These are phyloP conservation scores for Larimichthys polyactis DNA, from an alignment of 2,113 vertebrate genomes.

Conservation along the genomic window DNA sequence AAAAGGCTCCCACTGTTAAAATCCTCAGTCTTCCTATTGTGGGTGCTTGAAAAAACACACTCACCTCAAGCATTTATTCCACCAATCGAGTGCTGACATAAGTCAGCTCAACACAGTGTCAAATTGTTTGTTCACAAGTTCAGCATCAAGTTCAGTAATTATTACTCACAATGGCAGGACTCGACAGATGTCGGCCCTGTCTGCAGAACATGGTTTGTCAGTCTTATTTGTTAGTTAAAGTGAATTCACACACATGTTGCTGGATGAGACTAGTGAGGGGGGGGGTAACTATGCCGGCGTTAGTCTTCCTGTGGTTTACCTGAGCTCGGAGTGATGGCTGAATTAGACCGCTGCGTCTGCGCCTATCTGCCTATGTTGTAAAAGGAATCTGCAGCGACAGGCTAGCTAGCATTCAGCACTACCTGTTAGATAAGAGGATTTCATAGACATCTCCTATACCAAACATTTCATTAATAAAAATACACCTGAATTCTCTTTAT, in stretches of 20 bases:
- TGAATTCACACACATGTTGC: conserved; percentile 61
- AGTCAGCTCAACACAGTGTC: conserved; percentile 77
- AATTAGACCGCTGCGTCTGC: conserved; percentile 60
- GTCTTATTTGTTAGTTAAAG: conserved; percentile 58
- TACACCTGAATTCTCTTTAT: conserved; percentile 84
- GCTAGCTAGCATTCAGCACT: conserved; percentile 72
- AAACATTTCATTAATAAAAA: conserved; percentile 81
- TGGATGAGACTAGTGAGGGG: conserved; percentile 44
- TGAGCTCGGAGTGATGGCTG: conserved; percentile 81
- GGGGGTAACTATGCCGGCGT: conserved; percentile 56
- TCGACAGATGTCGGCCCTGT: conserved; percentile 45
- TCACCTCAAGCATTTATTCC: conserved; percentile 49
- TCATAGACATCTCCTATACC: conserved; percentile 72
- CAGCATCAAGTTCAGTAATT: conserved; percentile 60
- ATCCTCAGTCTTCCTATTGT: conserved; percentile 59
- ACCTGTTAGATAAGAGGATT: conserved; percentile 75
- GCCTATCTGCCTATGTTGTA: conserved; percentile 56
- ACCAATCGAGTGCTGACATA: conserved; percentile 50
- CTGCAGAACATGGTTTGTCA: conserved; percentile 49
- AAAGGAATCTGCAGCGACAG: conserved; percentile 67
- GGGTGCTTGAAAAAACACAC: conserved; percentile 49
- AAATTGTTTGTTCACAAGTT: conserved; percentile 70
- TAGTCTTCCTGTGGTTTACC: conserved; percentile 78
- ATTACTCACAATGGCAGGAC: conserved; percentile 52
- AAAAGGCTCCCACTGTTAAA: conserved; percentile 71